These are phyloP conservation scores for Manis pentadactyla DNA, from an alignment of 2,797 vertebrate species.

Conservation along the genomic window DNA sequence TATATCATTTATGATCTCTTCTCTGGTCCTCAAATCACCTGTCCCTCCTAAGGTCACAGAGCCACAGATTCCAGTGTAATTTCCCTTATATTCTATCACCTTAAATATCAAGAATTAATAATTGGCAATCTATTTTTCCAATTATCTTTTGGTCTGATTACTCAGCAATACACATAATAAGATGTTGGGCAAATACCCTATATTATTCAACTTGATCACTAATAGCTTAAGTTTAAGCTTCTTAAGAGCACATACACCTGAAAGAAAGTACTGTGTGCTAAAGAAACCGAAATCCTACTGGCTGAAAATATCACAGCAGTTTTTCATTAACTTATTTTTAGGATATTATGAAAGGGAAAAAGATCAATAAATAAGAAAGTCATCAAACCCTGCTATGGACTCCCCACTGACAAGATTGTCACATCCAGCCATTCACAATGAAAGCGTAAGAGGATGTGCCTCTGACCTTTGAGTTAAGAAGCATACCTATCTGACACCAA, in stretches of 20 bases:
- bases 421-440: not conserved
- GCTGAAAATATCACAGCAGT: not conserved
- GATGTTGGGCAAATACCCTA: not conserved
- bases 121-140: not conserved
- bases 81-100: not conserved
- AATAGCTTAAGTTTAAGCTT: not conserved
- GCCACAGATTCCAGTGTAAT: not conserved
- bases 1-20: not conserved
- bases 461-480: not conserved
- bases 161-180: not conserved
- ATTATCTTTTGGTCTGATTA: not conserved
- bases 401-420: not conserved
- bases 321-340: not conserved
- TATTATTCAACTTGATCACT: slow-evolving; percentile 10
- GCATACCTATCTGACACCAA: not conserved
- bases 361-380: not conserved
- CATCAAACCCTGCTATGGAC: not conserved
- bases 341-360: not conserved
- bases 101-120: slow-evolving; percentile 19
- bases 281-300: not conserved
- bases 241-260: not conserved
- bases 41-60: not conserved
- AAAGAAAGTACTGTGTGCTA: not conserved
- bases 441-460: not conserved
- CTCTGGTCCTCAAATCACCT: not conserved